Base-by-base conservation (phyloP, 2,888 invertebrate genomes). In the Dascillus cervinus region DNA sequence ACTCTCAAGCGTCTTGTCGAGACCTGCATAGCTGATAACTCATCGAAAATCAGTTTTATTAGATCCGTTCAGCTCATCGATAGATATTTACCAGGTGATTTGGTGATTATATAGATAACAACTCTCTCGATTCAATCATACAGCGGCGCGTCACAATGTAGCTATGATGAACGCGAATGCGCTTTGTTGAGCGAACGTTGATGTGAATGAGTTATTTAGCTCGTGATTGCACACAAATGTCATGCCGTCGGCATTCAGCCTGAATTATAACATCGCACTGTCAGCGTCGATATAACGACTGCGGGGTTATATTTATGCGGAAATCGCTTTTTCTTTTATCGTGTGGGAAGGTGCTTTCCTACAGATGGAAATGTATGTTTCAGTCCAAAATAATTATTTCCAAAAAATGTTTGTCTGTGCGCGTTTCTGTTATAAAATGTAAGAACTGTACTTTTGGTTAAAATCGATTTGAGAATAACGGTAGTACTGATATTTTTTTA, bases 161-260 rank as follows among this genome's bases (percentile, higher is more conserved):
- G 35, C 25, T 40, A 50, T 54, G 53, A 53, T 53, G 51, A 46
- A 52, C 47, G 47, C 32, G 46, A 46, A 50, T 49, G 46, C 44
- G 49, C 50, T 52, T 51, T 47, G 47, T 46, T 42, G 46, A 48
- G 47, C 36, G 55, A 43, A 46, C 50, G 56, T 45, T 56, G 58
- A 58, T 58, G 53, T 49, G 56, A 54, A 60, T 62, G 61, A 62
- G 60, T 59, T 59, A 59, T 60, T 59, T 56, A 56, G 53, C 51
- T 48, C 49, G 46, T 62, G 60, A 63, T 63, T 63, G 60, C 56
- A 58, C 58, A 57, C 56, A 59, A 60, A 58, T 56, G 56, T 54
- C 55, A 52, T 50, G 49, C 52, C 47, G 52, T 40, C 49, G 50
- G 49, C 46, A 44, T 53, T 49, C 49, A 37, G 39, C 34, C 47